These are phyloP conservation scores for Oxycera nigricornis DNA, from an alignment of 2,888 invertebrate species.

Conservation along the genomic window DNA sequence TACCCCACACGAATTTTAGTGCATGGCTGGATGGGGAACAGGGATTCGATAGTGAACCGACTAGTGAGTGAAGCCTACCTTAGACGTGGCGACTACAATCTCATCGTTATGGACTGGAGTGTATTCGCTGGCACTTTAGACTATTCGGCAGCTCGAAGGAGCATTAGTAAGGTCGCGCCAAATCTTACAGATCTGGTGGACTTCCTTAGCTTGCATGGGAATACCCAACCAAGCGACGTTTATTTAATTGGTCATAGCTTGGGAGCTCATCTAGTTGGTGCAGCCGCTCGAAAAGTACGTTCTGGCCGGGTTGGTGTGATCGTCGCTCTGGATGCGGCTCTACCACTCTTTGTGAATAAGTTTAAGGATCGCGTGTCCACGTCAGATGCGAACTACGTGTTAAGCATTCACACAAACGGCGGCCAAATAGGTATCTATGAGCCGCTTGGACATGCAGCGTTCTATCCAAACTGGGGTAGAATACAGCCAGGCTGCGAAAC, in stretches of 20 bases:
- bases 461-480: constrained; percentile 60
- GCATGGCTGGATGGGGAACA: constrained; percentile 59
- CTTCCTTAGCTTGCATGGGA: constrained; percentile 50
- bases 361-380: constrained; percentile 55
- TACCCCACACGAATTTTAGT: constrained; percentile 55
- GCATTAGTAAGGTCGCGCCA: constrained; percentile 54
- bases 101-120: constrained; percentile 58
- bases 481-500: constrained; percentile 53
- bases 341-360: constrained; percentile 54
- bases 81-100: constrained; percentile 53
- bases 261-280: constrained; percentile 59
- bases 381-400: constrained; percentile 57
- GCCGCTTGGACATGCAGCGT: constrained; percentile 59
- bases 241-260: constrained; percentile 60
- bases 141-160: constrained; percentile 55
- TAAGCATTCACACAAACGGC: constrained; percentile 60
- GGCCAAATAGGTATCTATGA: constrained; percentile 55
- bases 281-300: constrained; percentile 54
- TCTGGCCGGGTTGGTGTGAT: constrained; percentile 55
- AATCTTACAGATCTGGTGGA: constrained; percentile 54
- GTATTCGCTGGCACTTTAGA: constrained; percentile 54
- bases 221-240: constrained; percentile 51
- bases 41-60: constrained; percentile 55
- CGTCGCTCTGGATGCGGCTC: constrained; percentile 61
- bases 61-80: constrained; percentile 56